Conservation (phyloP, 1,140 invertebrate genomes). For the Anastrepha obliqua region DNA sequence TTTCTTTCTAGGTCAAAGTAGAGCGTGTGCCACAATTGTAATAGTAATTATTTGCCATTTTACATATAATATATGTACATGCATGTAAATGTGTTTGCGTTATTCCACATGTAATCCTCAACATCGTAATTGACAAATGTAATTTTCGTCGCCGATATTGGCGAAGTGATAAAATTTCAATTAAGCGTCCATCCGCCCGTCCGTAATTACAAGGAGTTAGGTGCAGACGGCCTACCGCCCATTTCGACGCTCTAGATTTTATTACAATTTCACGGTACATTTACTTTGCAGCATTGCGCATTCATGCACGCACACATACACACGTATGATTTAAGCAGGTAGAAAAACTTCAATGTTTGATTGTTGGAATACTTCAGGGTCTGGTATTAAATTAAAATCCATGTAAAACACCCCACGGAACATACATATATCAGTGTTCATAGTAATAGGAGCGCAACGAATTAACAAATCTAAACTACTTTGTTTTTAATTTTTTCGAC, state of each 20-base stretch:
- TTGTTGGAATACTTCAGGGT: no score
- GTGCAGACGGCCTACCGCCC: not conserved
- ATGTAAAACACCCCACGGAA: no score
- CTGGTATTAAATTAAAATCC: no score
- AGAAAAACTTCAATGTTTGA: no score
- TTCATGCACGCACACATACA: not conserved
- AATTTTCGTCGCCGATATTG: not conserved
- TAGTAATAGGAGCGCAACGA: no score
- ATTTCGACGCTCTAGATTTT: not conserved
- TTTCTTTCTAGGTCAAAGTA: constrained; percentile 24
- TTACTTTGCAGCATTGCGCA: not conserved
- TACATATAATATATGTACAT: not conserved
- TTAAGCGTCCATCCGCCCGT: not conserved
- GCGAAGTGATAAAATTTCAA: constrained; percentile 27
- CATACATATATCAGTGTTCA: no score
- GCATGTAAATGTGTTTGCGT: not conserved
- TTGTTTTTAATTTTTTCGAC: no score
- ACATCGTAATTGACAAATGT: not conserved
- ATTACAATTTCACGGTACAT: not conserved
- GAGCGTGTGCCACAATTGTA: not conserved
- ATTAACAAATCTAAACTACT: no score
- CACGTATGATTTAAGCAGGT: no score
- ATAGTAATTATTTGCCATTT: not conserved
- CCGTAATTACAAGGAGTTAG: not conserved
- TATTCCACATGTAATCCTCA: not conserved